Percentiles rank a stretch among this genome's conserved stretches.
Evolutionary conservation across 1,140 invertebrate species (phyloP).

Genomic region (silkworm (Bombyx mori)): DNA sequence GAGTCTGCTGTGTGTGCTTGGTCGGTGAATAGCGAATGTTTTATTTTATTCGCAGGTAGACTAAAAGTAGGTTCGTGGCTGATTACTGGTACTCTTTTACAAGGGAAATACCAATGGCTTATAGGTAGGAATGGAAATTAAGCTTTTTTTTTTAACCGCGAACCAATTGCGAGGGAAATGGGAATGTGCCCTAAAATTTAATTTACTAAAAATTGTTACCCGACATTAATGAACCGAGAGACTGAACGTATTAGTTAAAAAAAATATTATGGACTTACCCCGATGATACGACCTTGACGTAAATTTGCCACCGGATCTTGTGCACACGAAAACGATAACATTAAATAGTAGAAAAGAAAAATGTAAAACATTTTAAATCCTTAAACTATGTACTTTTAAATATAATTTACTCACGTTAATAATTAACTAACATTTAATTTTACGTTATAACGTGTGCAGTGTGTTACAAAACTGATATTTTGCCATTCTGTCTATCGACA

Average conservation of each 20-base stretch:
- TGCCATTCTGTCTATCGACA: constrained; percentile 26
- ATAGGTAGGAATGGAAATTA: too few relatives aligned
- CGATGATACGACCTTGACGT: constrained; percentile 54
- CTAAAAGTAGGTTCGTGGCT: too few relatives aligned
- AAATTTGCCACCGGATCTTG: constrained; percentile 55
- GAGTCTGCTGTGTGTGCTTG: too few relatives aligned
- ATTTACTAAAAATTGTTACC: not conserved
- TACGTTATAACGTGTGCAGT: constrained; percentile 3
- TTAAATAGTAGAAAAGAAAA: constrained; percentile 15
- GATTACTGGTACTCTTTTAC: too few relatives aligned
- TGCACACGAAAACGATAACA: constrained; percentile 19
- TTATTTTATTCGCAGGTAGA: too few relatives aligned
- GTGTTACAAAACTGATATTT: constrained; percentile 2
- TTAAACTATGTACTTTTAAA: not conserved
- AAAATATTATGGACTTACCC: constrained; percentile 34
- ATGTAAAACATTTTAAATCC: not conserved
- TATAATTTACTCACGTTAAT: not conserved
- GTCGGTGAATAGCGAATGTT: too few relatives aligned
- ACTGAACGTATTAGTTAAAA: not conserved
- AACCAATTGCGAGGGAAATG: not conserved
- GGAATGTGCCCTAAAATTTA: constrained; percentile 2
- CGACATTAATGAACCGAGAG: not conserved
- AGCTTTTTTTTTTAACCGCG: too few relatives aligned
- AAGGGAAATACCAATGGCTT: too few relatives aligned
- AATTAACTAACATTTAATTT: not conserved